Evolutionary conservation across 2,797 vertebrate species (phyloP).

Genomic region (Hydrocynus forskahlii): DNA sequence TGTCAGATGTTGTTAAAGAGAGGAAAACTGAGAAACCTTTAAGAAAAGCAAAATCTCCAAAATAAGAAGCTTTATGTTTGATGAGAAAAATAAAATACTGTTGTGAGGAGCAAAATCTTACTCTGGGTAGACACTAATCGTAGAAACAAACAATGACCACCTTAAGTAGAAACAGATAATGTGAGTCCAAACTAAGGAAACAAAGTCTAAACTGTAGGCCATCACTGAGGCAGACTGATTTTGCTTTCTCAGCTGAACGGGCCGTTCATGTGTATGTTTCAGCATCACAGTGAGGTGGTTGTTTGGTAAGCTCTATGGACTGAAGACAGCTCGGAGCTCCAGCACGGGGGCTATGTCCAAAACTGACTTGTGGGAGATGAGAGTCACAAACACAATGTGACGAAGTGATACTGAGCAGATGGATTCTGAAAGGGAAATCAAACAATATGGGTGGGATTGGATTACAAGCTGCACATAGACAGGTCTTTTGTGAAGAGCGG

Average conservation of each 20-base stretch:
- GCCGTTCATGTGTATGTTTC: conserved; percentile 1
- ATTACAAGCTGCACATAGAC: conserved; percentile 64
- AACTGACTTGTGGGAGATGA: conserved; percentile 54
- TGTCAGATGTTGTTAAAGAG: too few relatives aligned
- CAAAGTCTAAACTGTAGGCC: conserved; percentile 4
- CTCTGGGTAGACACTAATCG: not conserved
- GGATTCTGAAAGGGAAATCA: conserved; percentile 61
- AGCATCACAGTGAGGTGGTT: conserved; percentile 52
- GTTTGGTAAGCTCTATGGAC: conserved; percentile 43
- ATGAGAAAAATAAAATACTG: too few relatives aligned
- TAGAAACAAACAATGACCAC: not conserved
- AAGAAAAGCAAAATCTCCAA: too few relatives aligned
- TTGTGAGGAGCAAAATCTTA: too few relatives aligned
- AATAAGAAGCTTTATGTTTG: too few relatives aligned
- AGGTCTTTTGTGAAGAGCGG: conserved; percentile 56
- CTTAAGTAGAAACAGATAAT: not conserved
- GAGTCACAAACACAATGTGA: conserved; percentile 58
- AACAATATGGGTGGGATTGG: conserved; percentile 64
- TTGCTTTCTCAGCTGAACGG: conserved; percentile 13
- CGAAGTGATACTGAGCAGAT: conserved; percentile 65
- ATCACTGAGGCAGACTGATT: not conserved
- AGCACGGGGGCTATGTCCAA: conserved; percentile 40
- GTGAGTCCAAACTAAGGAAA: not conserved
- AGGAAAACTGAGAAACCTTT: too few relatives aligned
- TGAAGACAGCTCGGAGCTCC: conserved; percentile 39